phyloP scores from a whole-genome alignment of 1,140 invertebrate genomes.

The Augochlora pura region DNA sequence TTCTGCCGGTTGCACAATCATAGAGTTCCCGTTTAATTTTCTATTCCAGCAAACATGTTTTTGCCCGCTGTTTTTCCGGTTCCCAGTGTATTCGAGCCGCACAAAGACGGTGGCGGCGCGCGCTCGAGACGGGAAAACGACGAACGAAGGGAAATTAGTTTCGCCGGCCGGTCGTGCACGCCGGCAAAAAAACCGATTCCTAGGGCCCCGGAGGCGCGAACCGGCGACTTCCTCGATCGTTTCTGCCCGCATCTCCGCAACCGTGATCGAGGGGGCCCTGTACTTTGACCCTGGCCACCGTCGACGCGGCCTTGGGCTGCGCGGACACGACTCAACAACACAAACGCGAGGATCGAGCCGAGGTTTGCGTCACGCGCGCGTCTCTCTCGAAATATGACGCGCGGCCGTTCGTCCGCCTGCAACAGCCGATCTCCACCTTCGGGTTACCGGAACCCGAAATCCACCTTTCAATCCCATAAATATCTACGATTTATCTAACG shows the following conservation, averaged over 20 bases:
- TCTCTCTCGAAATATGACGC: too few species aligned
- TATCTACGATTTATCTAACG: too few species aligned
- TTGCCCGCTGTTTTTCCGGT: slow-evolving; percentile 18
- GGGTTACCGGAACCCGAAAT: too few species aligned
- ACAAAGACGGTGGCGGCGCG: too few species aligned
- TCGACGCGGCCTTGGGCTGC: not conserved
- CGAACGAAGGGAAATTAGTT: too few species aligned
- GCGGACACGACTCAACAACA: not conserved
- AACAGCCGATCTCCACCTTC: too few species aligned
- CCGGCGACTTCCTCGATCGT: not conserved
- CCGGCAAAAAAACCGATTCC: not conserved
- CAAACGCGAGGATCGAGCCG: not conserved
- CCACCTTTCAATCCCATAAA: too few species aligned
- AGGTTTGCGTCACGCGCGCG: slow-evolving; percentile 11
- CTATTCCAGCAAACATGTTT: slow-evolving; percentile 21
- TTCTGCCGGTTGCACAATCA: not conserved
- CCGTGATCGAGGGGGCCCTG: not conserved
- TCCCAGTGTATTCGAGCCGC: not conserved
- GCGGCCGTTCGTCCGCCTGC: too few species aligned
- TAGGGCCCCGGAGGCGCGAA: not conserved
- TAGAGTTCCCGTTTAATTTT: not conserved
- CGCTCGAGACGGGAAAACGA: too few species aligned
- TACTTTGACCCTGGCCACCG: slow-evolving; percentile 11
- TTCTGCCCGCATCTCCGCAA: not conserved
- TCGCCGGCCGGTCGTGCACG: too few species aligned